Base-by-base conservation (phyloP, 1,140 invertebrate species). In the Drosophila willistoni region DNA sequence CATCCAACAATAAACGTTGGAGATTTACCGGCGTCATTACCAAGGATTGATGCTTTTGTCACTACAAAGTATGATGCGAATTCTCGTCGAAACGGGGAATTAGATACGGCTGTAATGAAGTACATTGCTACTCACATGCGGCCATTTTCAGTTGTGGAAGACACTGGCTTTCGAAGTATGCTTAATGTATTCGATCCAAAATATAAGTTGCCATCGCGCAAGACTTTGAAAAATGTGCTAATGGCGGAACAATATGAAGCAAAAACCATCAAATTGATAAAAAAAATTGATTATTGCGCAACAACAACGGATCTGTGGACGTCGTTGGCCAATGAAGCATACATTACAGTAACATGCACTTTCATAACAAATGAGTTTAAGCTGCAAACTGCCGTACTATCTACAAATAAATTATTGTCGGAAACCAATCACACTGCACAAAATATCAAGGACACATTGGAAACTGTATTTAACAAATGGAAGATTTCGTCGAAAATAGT, bases 261-360 rank as follows among this genome's bases (percentile, higher is more conserved):
- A n/a, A 61, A 47, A 57, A 0, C 5, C 7, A 54, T 7, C 7
- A 71, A 75, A 66, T 17, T 71, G 13, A 41, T 56, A 44, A 41
- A 19, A 12, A 33, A 47, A 47, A 47, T 47, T 9, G 42, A 47
- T 47, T 47, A 14, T 41, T 66, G 72, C 17, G 68, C 68, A n/a
- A 56, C 66, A 14, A 66, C 57, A 13, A 75, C 71, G 0, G 56
- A 73, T 55, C 14, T 41, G n/a, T 75, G 68, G 67, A 69, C 67
- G 25, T 74, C 67, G 9, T 12, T 29, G 7, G 67, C 67, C 6
- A 74, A 65, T 33, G 55, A 63, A 14, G 14, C 19, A 1, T 72
- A 57, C 36, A 36, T 72, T 7, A 72, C 70, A n/a, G 70, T 72
- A 7, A 72, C 70, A 22, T 68, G 70, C 47, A 12, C 22, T 2